Base-by-base conservation (phyloP, 2,113 vertebrate genomes). In the Mobula birostris region DNA sequence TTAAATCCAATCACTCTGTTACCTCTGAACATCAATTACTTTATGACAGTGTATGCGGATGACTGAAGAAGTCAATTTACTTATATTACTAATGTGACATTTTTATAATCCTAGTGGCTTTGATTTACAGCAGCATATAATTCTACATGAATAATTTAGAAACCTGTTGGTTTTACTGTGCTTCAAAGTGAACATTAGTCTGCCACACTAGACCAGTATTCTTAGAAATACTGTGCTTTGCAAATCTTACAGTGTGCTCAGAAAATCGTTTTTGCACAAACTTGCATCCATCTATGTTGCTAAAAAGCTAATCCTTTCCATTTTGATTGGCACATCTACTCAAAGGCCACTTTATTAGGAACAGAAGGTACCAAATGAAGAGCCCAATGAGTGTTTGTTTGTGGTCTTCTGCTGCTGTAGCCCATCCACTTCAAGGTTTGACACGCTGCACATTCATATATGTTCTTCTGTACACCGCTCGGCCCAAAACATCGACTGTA, bases 1-100 rank as follows among this genome's bases (percentile, higher is more conserved):
- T 93, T 93, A 93, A 93, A 74, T 93, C 91, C 91, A 93, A 93
- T 93, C 91, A 93, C 66, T 48, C 36, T 56, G 91, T 74, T 93
- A 93, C 32, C 68, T 56, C 70, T 93, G 91, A 93, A 76, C 91
- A 93, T 93, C 70, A 93, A 93, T 93, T 93, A 93, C 68, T 93
- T 74, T 93, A 74, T 93, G 91, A 74, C 91, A 74, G 91, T 93
- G 91, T 93, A 11, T 93, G 70, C 32, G 91, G 91, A 93, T 93
- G 91, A 93, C 91, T 93, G 91, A 93, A 93, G 91, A 74, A 93
- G 91, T 93, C 91, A 93, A 93, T 93, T 93, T 93, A 93, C 91
- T 93, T 93, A 93, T 93, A 93, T 74, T 93, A 72, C 91, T 93
- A 93, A 93, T 93, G 91, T 93, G 91, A 93, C 91, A 72, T 72